Evolutionary conservation across 2,797 vertebrate species (phyloP), one percentile per base, ranked within the genome.

Genomic region (Clarias fuscus): DNA sequence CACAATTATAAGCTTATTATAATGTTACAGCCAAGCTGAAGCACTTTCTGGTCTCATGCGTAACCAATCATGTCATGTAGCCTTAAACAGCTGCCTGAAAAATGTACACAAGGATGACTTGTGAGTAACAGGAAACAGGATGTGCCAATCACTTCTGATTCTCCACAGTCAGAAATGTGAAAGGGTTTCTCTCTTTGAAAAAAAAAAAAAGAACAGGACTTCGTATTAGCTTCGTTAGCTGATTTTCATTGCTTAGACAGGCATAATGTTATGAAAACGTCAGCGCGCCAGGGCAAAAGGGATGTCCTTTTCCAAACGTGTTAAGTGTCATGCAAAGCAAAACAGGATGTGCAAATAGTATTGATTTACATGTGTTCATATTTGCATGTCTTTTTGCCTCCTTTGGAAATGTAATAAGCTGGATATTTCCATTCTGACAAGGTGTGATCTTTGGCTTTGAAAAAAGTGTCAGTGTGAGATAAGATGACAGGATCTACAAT

Each of bases 311-410:
- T 84, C 84, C 77, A 84, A 81, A 86, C 72, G 33, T 80, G 79
- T 86, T 68, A 78, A 78, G 72, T 78, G 87, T 64, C 82, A 89
- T 90, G 86, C 85, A 89, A 89, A 90, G 86, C 80, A 84, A 13
- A 85, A 83, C 64, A 87, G 84, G 87, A 64, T 79, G 87, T 68
- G 84, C 22, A 72, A 85, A 81, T 79, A 58, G 76, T 85, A 48
- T 76, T 70, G 53, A 85, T 89, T 88, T 88, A 89, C 83, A 87
- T 87, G 73, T 43, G 5, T 24, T 82, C 79, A n/a, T 86, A 90
- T 89, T 90, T 90, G 76, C 87, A 86, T 89, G 79, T n/a, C 30
- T 84, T 81, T 79, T 82, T 84, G 79, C 78, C 83, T 89, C 48
- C 43, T 33, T 73, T 11, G 72, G 33, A 84, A 85, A 85, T 70